These are phyloP conservation scores for Eulemur coronatus DNA, from an alignment of 2,797 vertebrate species.

Conservation along the genomic window DNA sequence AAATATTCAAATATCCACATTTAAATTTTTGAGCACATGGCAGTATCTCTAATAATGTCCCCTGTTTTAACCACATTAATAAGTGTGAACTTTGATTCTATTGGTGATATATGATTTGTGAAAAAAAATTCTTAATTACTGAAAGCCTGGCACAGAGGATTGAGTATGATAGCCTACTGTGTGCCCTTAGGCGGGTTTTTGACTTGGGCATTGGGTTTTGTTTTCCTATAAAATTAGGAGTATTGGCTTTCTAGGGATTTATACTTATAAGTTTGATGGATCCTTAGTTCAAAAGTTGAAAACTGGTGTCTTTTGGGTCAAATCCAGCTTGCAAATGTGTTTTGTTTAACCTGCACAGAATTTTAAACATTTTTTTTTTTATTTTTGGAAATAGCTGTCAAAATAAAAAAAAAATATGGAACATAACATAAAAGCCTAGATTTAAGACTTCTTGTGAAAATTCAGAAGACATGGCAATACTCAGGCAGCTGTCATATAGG, in stretches of 20 bases:
- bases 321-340: neutral
- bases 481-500: neutral
- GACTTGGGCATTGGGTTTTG: neutral
- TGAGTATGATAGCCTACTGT: neutral
- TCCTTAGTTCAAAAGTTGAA: neutral
- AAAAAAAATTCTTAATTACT: neutral
- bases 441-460: neutral
- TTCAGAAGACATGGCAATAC: neutral
- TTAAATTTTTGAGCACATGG: conserved; percentile 62
- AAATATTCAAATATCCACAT: conserved; percentile 67
- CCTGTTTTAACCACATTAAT: conserved; percentile 49
- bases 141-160: neutral
- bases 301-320: neutral
- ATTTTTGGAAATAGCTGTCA: neutral
- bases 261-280: neutral
- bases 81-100: neutral
- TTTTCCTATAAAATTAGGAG: neutral
- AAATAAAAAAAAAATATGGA: neutral
- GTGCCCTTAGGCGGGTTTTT: neutral
- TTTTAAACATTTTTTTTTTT: neutral
- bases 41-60: conserved; percentile 55
- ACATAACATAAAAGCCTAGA: neutral
- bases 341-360: neutral
- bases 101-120: neutral
- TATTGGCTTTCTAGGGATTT: neutral